Percentiles rank a stretch among this genome's conserved stretches.
phyloP scores from a whole-genome alignment of 2,113 vertebrate species.

The Dissostichus mawsoni region DNA sequence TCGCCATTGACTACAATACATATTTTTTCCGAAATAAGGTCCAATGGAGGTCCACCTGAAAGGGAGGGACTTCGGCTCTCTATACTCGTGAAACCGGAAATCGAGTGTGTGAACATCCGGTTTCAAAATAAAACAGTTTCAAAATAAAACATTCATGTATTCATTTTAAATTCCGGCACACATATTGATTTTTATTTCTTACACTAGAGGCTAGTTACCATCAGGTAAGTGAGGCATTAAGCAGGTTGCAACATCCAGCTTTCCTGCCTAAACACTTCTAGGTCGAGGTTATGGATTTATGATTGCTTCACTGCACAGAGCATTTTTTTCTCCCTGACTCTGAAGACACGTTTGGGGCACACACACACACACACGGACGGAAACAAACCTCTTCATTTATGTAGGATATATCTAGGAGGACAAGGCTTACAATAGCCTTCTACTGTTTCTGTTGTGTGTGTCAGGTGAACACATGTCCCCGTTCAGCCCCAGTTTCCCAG shows the following conservation, averaged over 20 bases:
- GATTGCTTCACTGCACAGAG: slow-evolving; percentile 16
- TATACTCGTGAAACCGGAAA: no score
- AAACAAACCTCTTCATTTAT: slow-evolving; percentile 16
- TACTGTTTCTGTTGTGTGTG: slow-evolving; percentile 18
- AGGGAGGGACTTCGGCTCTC: no score
- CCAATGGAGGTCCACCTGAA: no score
- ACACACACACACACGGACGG: not conserved
- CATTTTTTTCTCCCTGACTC: not conserved
- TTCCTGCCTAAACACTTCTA: slow-evolving; percentile 13
- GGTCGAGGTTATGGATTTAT: slow-evolving; percentile 36
- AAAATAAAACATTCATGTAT: no score
- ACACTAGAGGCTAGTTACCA: not conserved
- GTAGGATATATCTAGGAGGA: slow-evolving; percentile 8
- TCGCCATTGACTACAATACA: no score
- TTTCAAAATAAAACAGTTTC: no score
- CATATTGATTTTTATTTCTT: no score
- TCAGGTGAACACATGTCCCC: slow-evolving; percentile 58
- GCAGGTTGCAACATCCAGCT: slow-evolving; percentile 11
- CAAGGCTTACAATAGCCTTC: slow-evolving; percentile 18
- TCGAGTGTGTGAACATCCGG: no score
- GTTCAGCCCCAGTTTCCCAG: slow-evolving; percentile 60
- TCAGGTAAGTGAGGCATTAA: slow-evolving; percentile 31
- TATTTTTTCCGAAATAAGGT: no score
- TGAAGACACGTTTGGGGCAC: not conserved
- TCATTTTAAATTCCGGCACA: no score